Evolutionary conservation across 2,888 invertebrate species (phyloP).

Genomic region (Amorpha juglandis): DNA sequence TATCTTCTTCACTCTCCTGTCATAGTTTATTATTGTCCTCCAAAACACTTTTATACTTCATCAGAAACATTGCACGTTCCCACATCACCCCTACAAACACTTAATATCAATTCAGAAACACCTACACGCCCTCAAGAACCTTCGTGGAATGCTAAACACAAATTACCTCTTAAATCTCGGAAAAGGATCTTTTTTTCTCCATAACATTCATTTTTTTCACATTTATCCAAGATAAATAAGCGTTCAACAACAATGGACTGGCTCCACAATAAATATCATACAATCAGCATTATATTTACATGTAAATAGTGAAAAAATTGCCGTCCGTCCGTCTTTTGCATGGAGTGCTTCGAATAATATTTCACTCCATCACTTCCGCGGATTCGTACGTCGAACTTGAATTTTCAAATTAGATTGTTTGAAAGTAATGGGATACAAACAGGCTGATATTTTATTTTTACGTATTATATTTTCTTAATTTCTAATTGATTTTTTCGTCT

Average conservation of each 20-base stretch:
- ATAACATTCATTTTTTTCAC: slow-evolving; percentile 21
- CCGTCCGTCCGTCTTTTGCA: slow-evolving; percentile 43
- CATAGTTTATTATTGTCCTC: neutral
- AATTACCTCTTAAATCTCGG: slow-evolving; percentile 5
- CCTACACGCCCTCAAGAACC: neutral
- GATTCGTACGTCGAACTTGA: neutral
- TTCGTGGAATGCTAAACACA: slow-evolving; percentile 12
- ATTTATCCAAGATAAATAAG: slow-evolving; percentile 25
- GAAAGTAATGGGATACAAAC: neutral
- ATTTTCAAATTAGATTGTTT: neutral
- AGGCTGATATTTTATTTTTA: neutral
- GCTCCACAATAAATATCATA: slow-evolving; percentile 53
- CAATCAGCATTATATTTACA: slow-evolving; percentile 60
- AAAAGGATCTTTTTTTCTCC: slow-evolving; percentile 18
- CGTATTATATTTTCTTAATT: neutral
- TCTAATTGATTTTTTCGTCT: too few species aligned
- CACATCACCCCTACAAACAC: neutral
- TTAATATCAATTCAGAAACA: neutral
- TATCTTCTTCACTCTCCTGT: too few species aligned
- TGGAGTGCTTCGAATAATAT: slow-evolving; percentile 23
- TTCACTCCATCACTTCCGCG: neutral
- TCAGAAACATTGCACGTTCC: neutral
- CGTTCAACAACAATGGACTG: slow-evolving; percentile 30
- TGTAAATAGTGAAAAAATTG: slow-evolving; percentile 60
- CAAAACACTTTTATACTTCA: neutral